A percentile compares a stretch with the other conserved stretches of the same genome.
Evolutionary conservation across 1,140 invertebrate genomes (phyloP).

Genomic region (Bombus sibiricus): DNA sequence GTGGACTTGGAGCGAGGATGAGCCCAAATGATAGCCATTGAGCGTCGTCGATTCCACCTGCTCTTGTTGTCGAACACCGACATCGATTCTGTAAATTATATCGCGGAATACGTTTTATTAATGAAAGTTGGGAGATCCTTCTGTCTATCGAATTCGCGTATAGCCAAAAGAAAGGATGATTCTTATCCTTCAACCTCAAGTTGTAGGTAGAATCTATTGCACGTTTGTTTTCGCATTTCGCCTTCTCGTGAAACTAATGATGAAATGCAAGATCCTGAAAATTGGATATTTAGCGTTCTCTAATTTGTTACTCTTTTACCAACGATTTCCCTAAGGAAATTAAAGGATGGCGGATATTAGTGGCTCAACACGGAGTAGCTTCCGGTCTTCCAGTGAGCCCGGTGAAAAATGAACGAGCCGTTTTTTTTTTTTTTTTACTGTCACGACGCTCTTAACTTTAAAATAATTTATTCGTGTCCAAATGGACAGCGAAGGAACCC

Average conservation of each 20-base stretch:
- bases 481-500: not conserved
- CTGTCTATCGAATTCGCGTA: not conserved
- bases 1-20: not conserved
- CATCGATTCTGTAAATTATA: not conserved
- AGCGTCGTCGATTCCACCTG: slow-evolving; percentile 6
- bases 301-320: not conserved
- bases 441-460: not conserved
- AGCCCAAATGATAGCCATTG: slow-evolving; percentile 1
- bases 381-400: not conserved
- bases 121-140: no score
- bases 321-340: slow-evolving; percentile 8
- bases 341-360: not conserved
- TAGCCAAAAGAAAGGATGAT: no score
- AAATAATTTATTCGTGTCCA: slow-evolving; percentile 30
- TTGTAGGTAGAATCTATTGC: no score
- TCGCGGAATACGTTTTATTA: no score
- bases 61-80: not conserved
- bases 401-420: not conserved
- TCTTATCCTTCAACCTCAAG: no score
- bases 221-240: not conserved
- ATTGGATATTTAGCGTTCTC: not conserved
- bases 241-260: not conserved
- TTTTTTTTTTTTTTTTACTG: not conserved
- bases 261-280: not conserved
- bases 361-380: not conserved